Evolutionary conservation across 2,888 invertebrate genomes (phyloP), one percentile per base, ranked within the genome.

Genomic region (Acrobasis suavella): DNA sequence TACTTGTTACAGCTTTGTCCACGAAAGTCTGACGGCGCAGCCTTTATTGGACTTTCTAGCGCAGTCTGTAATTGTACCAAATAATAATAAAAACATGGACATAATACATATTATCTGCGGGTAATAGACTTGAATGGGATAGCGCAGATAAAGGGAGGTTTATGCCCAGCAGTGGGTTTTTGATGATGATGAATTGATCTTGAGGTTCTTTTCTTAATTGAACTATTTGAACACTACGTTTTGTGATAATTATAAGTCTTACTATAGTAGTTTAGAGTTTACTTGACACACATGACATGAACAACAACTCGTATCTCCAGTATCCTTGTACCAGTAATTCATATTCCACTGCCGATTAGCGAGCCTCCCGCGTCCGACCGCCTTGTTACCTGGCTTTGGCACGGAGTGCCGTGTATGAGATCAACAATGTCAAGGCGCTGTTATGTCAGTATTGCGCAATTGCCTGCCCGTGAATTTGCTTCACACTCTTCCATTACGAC

Each of bases 341-440:
- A 72, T 74, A 77, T 77, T 75, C 78, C 68, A 70, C 62, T 63
- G 72, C 69, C 71, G 74, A 73, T 76, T 76, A 72, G 71, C 66
- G 71, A 76, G 69, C 67, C 68, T 72, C 61, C 62, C 56, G 63
- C 65, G 64, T 62, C 67, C 74, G 73, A 71, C 75, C 70, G 72
- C 71, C 68, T 64, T 67, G 68, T 60, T 75, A 72, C 73, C 71
- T 75, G 76, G 66, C 81, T 81, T 79, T 83, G 84, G 82, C 85
- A 81, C 78, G 69, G 74, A 72, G 74, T 74, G 69, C 71, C 67
- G 65, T 66, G 77, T 77, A 77, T 84, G 83, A 85, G 79, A 84
- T 83, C 82, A 89, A 85, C 87, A 89, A 88, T 88, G 87, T 87
- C 89, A 90, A 89, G 89, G 87, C 72, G 72, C 62, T 72, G 74